phyloP scores from a whole-genome alignment of 2,113 vertebrate genomes.

The Nerophis lumbriciformis region DNA sequence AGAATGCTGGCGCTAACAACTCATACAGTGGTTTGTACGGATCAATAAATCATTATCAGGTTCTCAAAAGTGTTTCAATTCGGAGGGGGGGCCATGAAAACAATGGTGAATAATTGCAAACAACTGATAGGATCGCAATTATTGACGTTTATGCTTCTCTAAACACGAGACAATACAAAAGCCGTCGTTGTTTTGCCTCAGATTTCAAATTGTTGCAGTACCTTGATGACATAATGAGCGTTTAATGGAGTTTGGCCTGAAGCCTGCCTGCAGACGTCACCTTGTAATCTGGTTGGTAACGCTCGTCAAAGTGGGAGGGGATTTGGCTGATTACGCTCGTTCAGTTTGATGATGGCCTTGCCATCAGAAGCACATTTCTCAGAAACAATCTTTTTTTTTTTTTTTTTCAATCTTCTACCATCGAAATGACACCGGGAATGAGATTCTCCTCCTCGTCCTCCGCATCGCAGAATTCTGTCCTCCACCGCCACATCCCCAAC shows the following conservation, averaged over 20 bases:
- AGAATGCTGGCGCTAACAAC: too few species aligned
- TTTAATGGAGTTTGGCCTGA: not conserved
- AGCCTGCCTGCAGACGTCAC: not conserved
- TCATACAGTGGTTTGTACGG: too few species aligned
- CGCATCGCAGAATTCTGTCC: conserved; percentile 9
- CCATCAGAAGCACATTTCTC: not conserved
- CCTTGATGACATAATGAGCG: not conserved
- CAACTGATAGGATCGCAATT: too few species aligned
- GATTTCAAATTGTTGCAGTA: too few species aligned
- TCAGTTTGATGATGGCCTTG: conserved; percentile 7
- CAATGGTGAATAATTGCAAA: too few species aligned
- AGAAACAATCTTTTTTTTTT: conserved; percentile 17
- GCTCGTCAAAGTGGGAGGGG: not conserved
- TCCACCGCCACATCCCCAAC: conserved; percentile 15
- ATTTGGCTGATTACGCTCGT: conserved; percentile 5
- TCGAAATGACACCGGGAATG: not conserved
- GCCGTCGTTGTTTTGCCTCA: too few species aligned
- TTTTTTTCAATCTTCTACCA: conserved; percentile 7
- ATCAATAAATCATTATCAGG: too few species aligned
- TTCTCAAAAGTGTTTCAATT: too few species aligned
- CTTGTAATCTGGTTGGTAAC: conserved; percentile 4
- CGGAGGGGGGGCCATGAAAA: too few species aligned
- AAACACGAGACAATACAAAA: too few species aligned
- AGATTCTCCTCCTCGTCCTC: conserved; percentile 16
- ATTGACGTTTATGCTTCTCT: too few species aligned